phyloP scores from a whole-genome alignment of 2,888 invertebrate species.

The Myopa testacea region DNA sequence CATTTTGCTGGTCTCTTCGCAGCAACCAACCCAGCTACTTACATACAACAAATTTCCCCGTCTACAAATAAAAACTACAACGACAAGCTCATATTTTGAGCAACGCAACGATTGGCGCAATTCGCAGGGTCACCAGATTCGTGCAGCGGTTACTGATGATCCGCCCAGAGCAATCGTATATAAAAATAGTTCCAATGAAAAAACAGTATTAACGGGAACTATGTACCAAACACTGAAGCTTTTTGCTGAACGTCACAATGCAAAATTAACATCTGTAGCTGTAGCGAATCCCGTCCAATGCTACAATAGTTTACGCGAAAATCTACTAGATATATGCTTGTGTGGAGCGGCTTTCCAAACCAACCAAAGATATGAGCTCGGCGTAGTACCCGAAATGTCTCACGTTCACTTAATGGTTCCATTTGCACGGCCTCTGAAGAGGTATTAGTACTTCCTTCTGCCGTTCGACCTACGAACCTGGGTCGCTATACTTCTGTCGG shows the following conservation, averaged over 20 bases:
- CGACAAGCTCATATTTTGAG: background rate
- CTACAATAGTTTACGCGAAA: background rate
- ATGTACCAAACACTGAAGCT: background rate
- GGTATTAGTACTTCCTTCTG: conserved; percentile 48
- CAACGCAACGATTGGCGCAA: background rate
- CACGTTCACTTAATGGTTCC: conserved; percentile 43
- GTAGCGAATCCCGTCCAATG: conserved; percentile 30
- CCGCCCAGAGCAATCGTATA: conserved; percentile 36
- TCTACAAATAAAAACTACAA: background rate
- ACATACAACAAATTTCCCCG: too few species aligned
- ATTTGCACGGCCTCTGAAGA: conserved; percentile 44
- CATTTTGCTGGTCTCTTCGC: conserved; percentile 5
- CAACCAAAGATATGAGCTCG: too few species aligned
- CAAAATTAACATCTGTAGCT: conserved; percentile 12
- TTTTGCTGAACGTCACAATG: conserved; percentile 35
- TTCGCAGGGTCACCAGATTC: conserved; percentile 22
- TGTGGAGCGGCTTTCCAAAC: background rate
- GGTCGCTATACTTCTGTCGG: conserved; percentile 16
- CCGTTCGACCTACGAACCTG: conserved; percentile 45
- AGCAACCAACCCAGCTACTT: too few species aligned
- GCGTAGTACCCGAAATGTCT: background rate
- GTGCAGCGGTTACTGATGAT: conserved; percentile 27
- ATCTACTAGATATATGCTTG: conserved; percentile 27
- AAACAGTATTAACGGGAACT: conserved; percentile 12
- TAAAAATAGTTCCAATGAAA: background rate